Evolutionary conservation across 2,113 vertebrate genomes (phyloP).

Genomic region (Cyanoderma ruficeps): DNA sequence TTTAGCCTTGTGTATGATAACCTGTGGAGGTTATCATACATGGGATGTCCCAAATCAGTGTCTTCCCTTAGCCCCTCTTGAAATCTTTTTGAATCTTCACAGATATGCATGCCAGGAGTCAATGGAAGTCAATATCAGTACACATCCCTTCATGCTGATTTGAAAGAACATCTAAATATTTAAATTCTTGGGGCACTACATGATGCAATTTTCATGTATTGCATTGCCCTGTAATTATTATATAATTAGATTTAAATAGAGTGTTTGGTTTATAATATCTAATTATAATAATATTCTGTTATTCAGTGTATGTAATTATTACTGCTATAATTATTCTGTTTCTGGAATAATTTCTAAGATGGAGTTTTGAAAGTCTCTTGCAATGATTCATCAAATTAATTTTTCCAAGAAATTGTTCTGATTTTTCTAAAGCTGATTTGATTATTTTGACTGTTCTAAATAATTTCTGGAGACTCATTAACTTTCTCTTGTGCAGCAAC

Average conservation of each 20-base stretch:
- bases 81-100: neutral
- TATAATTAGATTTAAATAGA: neutral
- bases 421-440: conserved; percentile 12
- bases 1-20: neutral
- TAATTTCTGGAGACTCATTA: neutral
- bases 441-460: conserved; percentile 11
- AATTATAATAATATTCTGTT: neutral
- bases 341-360: neutral
- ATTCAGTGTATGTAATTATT: neutral
- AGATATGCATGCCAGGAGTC: neutral
- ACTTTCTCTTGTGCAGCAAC: neutral
- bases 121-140: neutral
- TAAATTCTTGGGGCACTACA: neutral
- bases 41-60: rapidly evolving
- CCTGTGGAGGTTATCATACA: too few species aligned
- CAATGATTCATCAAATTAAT: neutral
- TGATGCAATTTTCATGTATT: neutral
- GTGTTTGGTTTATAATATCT: neutral
- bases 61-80: neutral
- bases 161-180: neutral
- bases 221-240: neutral
- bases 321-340: neutral
- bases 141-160: neutral
- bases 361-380: neutral
- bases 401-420: neutral